Evolutionary conservation across 2,113 vertebrate species (phyloP).

Genomic region (Acanthochromis polyacanthus): DNA sequence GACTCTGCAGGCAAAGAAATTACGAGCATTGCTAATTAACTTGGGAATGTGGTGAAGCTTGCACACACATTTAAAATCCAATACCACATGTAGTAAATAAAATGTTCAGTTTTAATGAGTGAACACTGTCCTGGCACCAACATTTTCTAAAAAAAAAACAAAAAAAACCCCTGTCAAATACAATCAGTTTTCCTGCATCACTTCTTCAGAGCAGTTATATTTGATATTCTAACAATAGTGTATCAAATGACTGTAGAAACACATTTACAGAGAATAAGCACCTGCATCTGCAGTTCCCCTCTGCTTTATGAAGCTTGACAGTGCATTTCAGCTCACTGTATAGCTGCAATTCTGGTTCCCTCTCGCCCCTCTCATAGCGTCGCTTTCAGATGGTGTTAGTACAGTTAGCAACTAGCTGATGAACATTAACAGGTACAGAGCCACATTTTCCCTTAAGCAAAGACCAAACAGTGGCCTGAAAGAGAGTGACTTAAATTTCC

Average conservation of each 20-base stretch:
- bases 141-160: neutral
- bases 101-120: neutral
- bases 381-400: no score
- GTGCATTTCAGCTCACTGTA: neutral
- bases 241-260: neutral
- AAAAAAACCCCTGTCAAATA: neutral
- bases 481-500: no score
- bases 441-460: no score
- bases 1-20: slow-evolving; percentile 17
- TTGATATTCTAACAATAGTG: neutral
- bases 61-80: slow-evolving; percentile 4
- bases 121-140: neutral
- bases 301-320: no score
- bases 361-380: no score
- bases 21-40: slow-evolving; percentile 24
- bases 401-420: neutral
- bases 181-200: no score
- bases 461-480: no score
- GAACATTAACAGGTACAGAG: neutral
- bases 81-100: neutral
- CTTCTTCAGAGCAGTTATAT: neutral
- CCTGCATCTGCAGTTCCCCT: no score
- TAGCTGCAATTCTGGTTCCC: no score
- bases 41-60: neutral
- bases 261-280: no score